Evolutionary conservation across 2,113 vertebrate species (phyloP).

Genomic region (Syngnathoides biaculeatus): DNA sequence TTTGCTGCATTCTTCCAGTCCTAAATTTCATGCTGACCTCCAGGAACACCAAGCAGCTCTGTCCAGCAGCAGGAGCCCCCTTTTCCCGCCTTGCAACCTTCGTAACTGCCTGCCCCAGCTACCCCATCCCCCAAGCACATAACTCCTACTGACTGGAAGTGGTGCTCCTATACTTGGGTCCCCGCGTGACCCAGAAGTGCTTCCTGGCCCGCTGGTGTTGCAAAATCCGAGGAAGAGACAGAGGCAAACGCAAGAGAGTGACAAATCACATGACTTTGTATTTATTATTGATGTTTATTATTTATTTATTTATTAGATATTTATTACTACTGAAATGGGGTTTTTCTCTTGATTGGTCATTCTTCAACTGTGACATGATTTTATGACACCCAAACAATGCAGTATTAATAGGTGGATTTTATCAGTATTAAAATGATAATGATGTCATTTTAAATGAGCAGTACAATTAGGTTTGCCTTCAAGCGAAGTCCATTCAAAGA

Average conservation of each 20-base stretch:
- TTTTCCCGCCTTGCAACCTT: slow-evolving; percentile 83
- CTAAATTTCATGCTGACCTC: slow-evolving; percentile 73
- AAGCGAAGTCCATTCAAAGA: slow-evolving; percentile 41
- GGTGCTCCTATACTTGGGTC: slow-evolving; percentile 5
- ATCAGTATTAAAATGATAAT: slow-evolving; percentile 1
- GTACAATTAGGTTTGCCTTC: slow-evolving; percentile 20
- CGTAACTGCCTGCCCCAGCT: slow-evolving; percentile 82
- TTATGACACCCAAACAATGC: not conserved
- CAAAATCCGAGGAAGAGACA: slow-evolving; percentile 38
- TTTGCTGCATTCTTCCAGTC: slow-evolving; percentile 76
- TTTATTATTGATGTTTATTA: slow-evolving; percentile 37
- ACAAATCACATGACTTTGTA: slow-evolving; percentile 26
- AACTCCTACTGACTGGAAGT: slow-evolving; percentile 22
- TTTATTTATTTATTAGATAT: slow-evolving; percentile 60
- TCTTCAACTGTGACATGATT: slow-evolving; percentile 6
- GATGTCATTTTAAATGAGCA: not conserved
- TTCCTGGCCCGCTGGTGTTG: slow-evolving; percentile 26
- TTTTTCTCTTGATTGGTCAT: slow-evolving; percentile 32
- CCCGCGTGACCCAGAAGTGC: slow-evolving; percentile 19
- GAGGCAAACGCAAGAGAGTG: slow-evolving; percentile 27
- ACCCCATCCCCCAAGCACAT: slow-evolving; percentile 71
- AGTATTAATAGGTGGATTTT: not conserved
- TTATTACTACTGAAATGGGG: slow-evolving; percentile 42
- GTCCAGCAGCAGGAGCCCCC: slow-evolving; percentile 50
- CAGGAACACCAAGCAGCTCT: slow-evolving; percentile 77